These are phyloP conservation scores for Bombylius major DNA, from an alignment of 2,888 invertebrate genomes.

Conservation along the genomic window DNA sequence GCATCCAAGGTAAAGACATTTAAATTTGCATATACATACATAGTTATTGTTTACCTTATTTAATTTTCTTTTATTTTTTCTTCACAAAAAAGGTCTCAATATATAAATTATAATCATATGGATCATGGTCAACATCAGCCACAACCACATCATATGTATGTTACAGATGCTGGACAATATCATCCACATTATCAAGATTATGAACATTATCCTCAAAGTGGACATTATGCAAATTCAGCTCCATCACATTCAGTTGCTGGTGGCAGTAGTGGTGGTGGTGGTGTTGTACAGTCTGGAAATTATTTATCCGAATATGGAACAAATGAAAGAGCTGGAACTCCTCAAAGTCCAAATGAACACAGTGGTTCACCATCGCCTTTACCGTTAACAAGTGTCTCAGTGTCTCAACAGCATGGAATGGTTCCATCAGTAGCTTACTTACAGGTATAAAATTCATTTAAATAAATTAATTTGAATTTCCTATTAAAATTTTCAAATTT, in stretches of 20 bases:
- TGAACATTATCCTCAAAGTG: slow-evolving; percentile 40
- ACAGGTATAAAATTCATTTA: slow-evolving; percentile 34
- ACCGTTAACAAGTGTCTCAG: slow-evolving; percentile 34
- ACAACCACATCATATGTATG: slow-evolving; percentile 16
- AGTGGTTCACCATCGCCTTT: slow-evolving; percentile 43
- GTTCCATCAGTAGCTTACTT: slow-evolving; percentile 39
- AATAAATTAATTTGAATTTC: background rate
- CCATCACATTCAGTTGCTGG: slow-evolving; percentile 16
- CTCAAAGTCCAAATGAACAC: slow-evolving; percentile 45
- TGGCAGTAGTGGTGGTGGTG: slow-evolving; percentile 17
- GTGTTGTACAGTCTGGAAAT: slow-evolving; percentile 14
- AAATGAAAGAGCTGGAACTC: slow-evolving; percentile 39
- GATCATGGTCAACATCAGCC: slow-evolving; percentile 19
- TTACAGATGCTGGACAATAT: slow-evolving; percentile 25
- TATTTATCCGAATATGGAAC: slow-evolving; percentile 34
- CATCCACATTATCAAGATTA: slow-evolving; percentile 43
- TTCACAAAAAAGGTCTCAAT: slow-evolving; percentile 27
- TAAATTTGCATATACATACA: background rate
- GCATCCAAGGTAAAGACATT: slow-evolving; percentile 14
- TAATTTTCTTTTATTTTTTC: background rate
- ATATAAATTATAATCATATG: slow-evolving; percentile 36
- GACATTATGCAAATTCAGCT: slow-evolving; percentile 38
- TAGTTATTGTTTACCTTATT: too few species aligned
- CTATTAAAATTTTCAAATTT: background rate
- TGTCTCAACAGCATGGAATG: slow-evolving; percentile 26